Evolutionary conservation across 2,113 vertebrate species (phyloP).

Genomic region (Pteropus alecto): DNA sequence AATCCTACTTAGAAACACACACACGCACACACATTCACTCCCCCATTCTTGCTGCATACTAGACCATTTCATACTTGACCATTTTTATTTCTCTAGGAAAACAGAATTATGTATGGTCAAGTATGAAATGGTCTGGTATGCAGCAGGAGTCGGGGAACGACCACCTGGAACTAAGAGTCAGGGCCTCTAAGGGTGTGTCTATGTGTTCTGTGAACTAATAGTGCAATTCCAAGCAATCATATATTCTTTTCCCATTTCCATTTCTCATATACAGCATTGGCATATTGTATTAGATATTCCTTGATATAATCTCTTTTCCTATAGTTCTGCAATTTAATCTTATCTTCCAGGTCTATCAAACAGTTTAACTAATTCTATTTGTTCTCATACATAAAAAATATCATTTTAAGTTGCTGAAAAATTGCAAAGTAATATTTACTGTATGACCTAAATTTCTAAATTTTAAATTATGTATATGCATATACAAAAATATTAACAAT

Average conservation of each 20-base stretch:
- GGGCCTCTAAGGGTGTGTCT: fast-evolving
- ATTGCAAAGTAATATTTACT: neutral
- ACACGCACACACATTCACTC: too few species aligned
- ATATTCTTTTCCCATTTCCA: neutral
- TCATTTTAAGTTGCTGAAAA: neutral
- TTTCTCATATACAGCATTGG: neutral
- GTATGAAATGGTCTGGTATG: neutral
- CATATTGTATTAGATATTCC: neutral
- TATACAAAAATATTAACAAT: neutral
- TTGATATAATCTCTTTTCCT: neutral
- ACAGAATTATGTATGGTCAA: neutral
- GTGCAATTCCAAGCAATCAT: neutral
- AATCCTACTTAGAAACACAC: neutral
- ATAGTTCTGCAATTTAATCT: neutral
- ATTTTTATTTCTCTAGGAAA: too few species aligned
- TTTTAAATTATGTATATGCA: neutral
- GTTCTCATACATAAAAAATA: neutral
- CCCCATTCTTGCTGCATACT: too few species aligned
- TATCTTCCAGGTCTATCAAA: neutral
- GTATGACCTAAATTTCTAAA: neutral
- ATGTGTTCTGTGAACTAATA: neutral
- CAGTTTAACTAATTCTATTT: neutral
- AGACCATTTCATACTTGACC: too few species aligned
- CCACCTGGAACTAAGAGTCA: neutral
- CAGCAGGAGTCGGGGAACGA: fast-evolving